Evolutionary conservation across 2,888 invertebrate species (phyloP), one percentile per base, ranked within the genome.

Genomic region (Lacanobia oleracea): DNA sequence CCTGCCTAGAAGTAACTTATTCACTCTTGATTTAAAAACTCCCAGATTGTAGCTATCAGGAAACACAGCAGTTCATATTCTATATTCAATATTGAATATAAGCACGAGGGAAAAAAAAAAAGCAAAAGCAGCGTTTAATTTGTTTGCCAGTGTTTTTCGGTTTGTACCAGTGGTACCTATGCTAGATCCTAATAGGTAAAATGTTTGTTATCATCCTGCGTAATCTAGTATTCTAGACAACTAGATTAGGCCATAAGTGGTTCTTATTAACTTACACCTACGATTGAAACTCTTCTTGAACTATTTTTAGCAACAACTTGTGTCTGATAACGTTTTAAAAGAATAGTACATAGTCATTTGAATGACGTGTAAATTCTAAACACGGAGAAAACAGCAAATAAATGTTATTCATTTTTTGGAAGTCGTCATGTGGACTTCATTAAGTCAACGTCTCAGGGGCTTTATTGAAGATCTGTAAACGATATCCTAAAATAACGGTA

Each of bases 251-350:
- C 33, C n/a, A 43, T 60, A 60, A 63, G 54, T 63, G 63, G 62
- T 5, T 27, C 37, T 56, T 76, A 81, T 66, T 70, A 67, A 50
- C 45, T 21, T 53, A 76, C 40, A 14, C 40, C 21, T 10, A 33
- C 45, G 12, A 40, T 21, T 67, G 23, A 53, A 40, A 14, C 21
- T 43, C 62, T 23, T n/a, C 59, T 64, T 50, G 21, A 27, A 33
- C 51, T 57, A 56, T 61, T 56, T 54, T 21, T 56, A 54, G 69
- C 6, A 33, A 21, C 23, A 54, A 54, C 9, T n/a, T 12, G 12
- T n/a, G 27, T 37, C 23, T 50, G 14, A 57, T 51, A 72, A 1
- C 27, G 0, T 2, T 67, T 16, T 14, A 7, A 23, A 40, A 40
- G 12, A 16, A 18, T 18, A 0, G 1, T 6, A 23, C 21, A 48